Evolutionary conservation across 2,888 invertebrate genomes (phyloP).

Genomic region (Isoperla grammatica): DNA sequence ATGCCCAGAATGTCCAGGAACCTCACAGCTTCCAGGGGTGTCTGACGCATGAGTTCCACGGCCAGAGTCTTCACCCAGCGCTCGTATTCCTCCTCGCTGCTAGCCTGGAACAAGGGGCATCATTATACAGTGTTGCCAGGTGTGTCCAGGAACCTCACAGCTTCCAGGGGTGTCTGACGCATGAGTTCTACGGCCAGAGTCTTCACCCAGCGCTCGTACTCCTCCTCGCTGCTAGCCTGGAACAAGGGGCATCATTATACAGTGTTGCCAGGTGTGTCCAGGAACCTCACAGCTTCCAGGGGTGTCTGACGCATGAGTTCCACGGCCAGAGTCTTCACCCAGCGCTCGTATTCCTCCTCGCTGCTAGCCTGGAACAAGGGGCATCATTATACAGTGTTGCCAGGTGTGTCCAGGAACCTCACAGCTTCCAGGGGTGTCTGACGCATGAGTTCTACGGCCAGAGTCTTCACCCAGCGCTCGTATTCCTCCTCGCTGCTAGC

Average conservation of each 20-base stretch:
- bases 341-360: slow-evolving; percentile 63
- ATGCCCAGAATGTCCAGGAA: slow-evolving; percentile 65
- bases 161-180: slow-evolving; percentile 66
- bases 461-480: slow-evolving; percentile 67
- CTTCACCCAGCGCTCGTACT: slow-evolving; percentile 68
- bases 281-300: slow-evolving; percentile 53
- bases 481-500: slow-evolving; percentile 63
- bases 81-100: slow-evolving; percentile 62
- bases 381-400: slow-evolving; percentile 51
- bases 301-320: slow-evolving; percentile 71
- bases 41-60: slow-evolving; percentile 67
- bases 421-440: slow-evolving; percentile 65
- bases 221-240: slow-evolving; percentile 62
- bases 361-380: slow-evolving; percentile 58
- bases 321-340: slow-evolving; percentile 68
- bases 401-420: slow-evolving; percentile 59
- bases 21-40: slow-evolving; percentile 58
- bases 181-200: slow-evolving; percentile 68
- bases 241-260: slow-evolving; percentile 43
- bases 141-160: slow-evolving; percentile 56
- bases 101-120: slow-evolving; percentile 57
- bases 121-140: slow-evolving; percentile 55
- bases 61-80: slow-evolving; percentile 70
- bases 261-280: slow-evolving; percentile 63
- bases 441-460: slow-evolving; percentile 67